Base-by-base conservation (phyloP, 1,140 invertebrate species). In the Drosophila arawakana region DNA sequence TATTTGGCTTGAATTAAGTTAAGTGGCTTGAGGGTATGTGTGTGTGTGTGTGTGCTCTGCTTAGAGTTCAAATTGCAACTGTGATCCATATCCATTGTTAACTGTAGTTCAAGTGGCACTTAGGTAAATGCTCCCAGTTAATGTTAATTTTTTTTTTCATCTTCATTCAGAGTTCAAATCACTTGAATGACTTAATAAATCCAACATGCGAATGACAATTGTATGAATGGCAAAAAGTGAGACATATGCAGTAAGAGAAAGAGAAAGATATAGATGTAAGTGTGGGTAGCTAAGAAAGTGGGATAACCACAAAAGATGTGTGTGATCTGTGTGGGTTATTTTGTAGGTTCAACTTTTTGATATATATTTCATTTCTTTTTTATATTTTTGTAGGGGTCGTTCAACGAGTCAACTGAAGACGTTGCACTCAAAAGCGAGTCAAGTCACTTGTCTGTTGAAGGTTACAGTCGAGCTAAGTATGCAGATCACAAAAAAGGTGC, bases 131-230 rank as follows among this genome's bases (percentile, higher is more conserved):
- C 49, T 15, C 49, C 60, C 54, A 13, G 18, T 41, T 63, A 63
- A 65, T 65, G 50, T 37, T 3, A 41, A 1, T 10, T 15, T 15
- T 8, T 10, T 8, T 10, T 2, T 41, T 41, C 9, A 10, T 41
- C 11, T n/a, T 21, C 18, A n/a, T 43, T 6, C 10, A 10, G 70
- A 58, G 63, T 80, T 83, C 68, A 75, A 78, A 57, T 15, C 54
- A 63, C 74, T 79, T 82, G 72, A 88, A 76, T 76, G 68, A 61
- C 57, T 72, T 71, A 76, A 76, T 73, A 73, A 73, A 74, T 66
- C 52, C 52, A 60, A 62, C 44, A 35, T 47, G 50, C 55, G 49
- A 66, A 59, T 78, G 73, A 75, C 50, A 52, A 34, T 60, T 76
- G 73, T 41, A 55, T 70, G 49, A 70, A 55, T 25, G 37, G 55